Evolutionary conservation across 2,797 vertebrate species (phyloP).

Genomic region (Otus scops): DNA sequence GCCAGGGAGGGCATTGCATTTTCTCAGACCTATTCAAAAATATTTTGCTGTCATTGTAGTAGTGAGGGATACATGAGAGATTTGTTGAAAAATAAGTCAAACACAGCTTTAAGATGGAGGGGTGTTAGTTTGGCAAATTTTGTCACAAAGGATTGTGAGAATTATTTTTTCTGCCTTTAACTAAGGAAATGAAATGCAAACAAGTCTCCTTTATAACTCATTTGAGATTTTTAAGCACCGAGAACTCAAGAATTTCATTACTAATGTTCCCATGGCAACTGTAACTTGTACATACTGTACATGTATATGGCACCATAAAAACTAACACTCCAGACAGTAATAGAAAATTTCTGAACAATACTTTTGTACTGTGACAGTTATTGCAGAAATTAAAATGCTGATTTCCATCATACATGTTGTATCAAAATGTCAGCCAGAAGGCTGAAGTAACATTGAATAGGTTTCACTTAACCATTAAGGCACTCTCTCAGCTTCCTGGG

Average conservation of each 20-base stretch:
- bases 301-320: conserved; percentile 39
- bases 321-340: conserved; percentile 13
- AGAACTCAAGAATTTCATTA: conserved; percentile 60
- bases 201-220: conserved; percentile 37
- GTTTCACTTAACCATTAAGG: background rate
- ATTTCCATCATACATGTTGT: background rate
- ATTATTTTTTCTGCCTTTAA: background rate
- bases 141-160: background rate
- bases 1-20: background rate
- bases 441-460: background rate
- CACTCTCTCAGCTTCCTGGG: background rate
- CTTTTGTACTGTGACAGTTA: background rate
- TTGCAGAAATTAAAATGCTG: conserved; percentile 11
- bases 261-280: conserved; percentile 37
- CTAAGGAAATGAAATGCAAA: conserved; percentile 57
- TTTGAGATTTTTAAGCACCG: conserved; percentile 40
- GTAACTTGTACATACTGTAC: conserved; percentile 33
- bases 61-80: background rate
- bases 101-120: background rate
- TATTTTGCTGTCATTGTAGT: background rate
- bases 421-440: conserved; percentile 20
- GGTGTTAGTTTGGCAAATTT: background rate
- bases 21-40: background rate
- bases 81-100: background rate
- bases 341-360: conserved; percentile 9